Conservation (phyloP, 2,888 invertebrate genomes). For the Melanargia galathea region DNA sequence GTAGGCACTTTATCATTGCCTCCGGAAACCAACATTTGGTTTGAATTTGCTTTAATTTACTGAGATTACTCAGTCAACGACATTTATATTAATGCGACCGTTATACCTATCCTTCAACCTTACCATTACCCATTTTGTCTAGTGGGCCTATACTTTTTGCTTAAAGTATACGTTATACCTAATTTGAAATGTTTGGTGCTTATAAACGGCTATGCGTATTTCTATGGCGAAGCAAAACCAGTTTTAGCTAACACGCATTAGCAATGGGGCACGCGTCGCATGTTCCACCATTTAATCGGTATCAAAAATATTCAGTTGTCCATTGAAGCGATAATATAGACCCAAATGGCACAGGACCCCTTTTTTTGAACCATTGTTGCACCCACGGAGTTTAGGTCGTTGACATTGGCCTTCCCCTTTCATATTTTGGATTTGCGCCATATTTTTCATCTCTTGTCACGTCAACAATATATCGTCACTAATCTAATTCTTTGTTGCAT, state of each 20-base stretch:
- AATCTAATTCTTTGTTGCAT: conserved; percentile 49
- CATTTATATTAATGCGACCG: background rate
- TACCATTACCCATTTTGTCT: no score
- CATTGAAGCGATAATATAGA: conserved; percentile 71
- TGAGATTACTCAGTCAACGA: background rate
- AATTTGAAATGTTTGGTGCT: background rate
- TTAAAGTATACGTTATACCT: no score
- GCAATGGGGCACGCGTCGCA: conserved; percentile 37
- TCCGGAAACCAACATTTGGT: background rate
- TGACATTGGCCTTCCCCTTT: conserved; percentile 77
- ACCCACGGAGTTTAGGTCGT: conserved; percentile 73
- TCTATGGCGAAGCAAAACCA: conserved; percentile 28
- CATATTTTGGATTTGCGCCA: conserved; percentile 67
- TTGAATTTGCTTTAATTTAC: background rate
- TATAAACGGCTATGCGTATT: conserved; percentile 4
- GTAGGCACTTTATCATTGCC: background rate
- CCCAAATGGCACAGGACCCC: conserved; percentile 71
- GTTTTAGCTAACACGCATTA: conserved; percentile 33
- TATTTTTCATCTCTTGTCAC: conserved; percentile 69
- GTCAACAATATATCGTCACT: conserved; percentile 71
- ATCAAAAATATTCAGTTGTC: conserved; percentile 51
- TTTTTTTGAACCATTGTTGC: conserved; percentile 73
- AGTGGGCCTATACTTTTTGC: no score
- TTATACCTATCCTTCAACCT: background rate
- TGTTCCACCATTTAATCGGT: conserved; percentile 31